phyloP scores from a whole-genome alignment of 2,888 invertebrate genomes.

The Sipha maydis region DNA sequence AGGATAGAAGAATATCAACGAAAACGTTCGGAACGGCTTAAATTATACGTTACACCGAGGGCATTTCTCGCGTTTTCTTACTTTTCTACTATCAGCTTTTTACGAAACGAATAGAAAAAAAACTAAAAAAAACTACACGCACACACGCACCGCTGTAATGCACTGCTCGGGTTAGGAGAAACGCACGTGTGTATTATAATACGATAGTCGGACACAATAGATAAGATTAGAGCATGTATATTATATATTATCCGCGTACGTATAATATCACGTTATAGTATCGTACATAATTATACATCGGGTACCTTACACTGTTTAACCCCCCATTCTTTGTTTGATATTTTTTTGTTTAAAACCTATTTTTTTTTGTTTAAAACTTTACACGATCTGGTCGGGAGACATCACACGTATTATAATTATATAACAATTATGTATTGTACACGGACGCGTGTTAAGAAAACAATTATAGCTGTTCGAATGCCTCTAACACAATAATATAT shows the following conservation, averaged over 20 bases:
- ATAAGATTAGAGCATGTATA: not conserved
- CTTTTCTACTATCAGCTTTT: not conserved
- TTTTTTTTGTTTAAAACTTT: not conserved
- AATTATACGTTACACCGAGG: not conserved
- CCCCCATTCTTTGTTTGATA: too few species aligned
- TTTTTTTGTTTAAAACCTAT: too few species aligned
- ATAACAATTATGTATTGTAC: too few species aligned
- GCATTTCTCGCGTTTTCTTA: not conserved
- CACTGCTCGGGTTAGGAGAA: too few species aligned
- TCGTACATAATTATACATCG: not conserved
- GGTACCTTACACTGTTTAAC: not conserved
- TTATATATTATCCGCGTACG: too few species aligned
- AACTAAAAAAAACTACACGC: not conserved
- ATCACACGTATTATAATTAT: not conserved
- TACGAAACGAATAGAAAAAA: not conserved
- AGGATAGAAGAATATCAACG: not conserved
- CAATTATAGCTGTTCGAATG: too few species aligned
- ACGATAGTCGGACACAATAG: not conserved
- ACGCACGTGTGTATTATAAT: not conserved
- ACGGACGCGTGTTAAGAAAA: not conserved
- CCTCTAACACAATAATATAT: too few species aligned
- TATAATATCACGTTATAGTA: too few species aligned
- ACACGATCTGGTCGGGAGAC: not conserved
- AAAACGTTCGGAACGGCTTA: not conserved
- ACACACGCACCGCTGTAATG: too few species aligned